Conservation (phyloP, 2,797 vertebrate species). For the Enteromius treurensis region DNA sequence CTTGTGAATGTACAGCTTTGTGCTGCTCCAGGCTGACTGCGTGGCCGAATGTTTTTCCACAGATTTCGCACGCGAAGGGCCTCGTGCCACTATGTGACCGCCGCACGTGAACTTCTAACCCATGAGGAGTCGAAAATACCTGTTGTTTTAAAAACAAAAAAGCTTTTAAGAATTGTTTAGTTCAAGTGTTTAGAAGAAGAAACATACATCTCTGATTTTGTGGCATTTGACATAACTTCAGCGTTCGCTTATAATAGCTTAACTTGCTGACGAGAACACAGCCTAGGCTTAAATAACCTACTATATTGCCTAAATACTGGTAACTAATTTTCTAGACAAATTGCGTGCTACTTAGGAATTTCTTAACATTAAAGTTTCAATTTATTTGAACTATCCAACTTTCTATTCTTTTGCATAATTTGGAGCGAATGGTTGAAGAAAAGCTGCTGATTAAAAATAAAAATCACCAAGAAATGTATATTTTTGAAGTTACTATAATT, state of each 20-base stretch:
- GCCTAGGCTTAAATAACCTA: not conserved
- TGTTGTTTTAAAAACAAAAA: conserved; percentile 61
- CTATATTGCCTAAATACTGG: not conserved
- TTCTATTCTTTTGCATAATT: not conserved
- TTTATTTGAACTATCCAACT: not conserved
- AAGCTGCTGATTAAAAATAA: not conserved
- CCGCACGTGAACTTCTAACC: conserved; percentile 95
- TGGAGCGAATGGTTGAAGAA: not conserved
- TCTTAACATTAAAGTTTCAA: not conserved
- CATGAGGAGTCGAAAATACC: conserved; percentile 98
- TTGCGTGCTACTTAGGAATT: not conserved
- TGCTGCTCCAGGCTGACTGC: conserved; percentile 97
- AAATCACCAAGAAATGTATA: not conserved
- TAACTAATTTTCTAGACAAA: not conserved
- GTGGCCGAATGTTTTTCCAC: conserved; percentile 97
- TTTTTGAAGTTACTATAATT: not conserved
- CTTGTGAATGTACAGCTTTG: conserved; percentile 97
- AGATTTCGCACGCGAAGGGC: conserved; percentile 94
- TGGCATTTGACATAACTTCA: not conserved
- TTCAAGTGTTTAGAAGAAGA: not conserved
- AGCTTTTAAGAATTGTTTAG: not conserved
- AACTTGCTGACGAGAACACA: not conserved
- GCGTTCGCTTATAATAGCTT: not conserved
- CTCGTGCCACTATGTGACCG: conserved; percentile 95
- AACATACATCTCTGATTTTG: not conserved